These are phyloP conservation scores for Notarius lentiginosus DNA, from an alignment of 2,113 vertebrate species.

Conservation along the genomic window DNA sequence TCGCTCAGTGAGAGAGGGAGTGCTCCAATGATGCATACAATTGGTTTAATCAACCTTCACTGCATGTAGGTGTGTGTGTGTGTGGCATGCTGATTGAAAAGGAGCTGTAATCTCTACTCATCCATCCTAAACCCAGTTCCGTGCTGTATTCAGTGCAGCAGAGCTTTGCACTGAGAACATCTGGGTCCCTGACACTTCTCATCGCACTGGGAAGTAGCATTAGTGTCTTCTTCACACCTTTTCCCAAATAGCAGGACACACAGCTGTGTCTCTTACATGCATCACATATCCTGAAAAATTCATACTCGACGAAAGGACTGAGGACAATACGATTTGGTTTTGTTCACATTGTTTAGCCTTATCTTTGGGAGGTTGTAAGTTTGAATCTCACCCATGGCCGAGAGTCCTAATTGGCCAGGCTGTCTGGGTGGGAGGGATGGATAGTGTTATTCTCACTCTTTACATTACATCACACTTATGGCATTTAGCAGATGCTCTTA, in stretches of 20 bases:
- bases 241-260: neutral
- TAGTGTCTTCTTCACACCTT: slow-evolving; percentile 5
- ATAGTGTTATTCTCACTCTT: too few species aligned
- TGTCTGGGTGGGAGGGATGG: neutral
- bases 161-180: slow-evolving; percentile 58
- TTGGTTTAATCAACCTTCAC: slow-evolving; percentile 48
- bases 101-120: slow-evolving; percentile 32
- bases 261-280: neutral
- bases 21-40: slow-evolving; percentile 37
- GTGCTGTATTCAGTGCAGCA: slow-evolving; percentile 40
- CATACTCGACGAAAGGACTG: neutral
- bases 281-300: neutral
- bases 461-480: too few species aligned
- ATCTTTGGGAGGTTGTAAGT: neutral
- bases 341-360: neutral
- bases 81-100: slow-evolving; percentile 26
- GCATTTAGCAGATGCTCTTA: too few species aligned
- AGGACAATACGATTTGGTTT: too few species aligned
- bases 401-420: neutral
- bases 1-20: slow-evolving; percentile 54
- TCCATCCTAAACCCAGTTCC: slow-evolving; percentile 27
- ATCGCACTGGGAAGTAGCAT: slow-evolving; percentile 38
- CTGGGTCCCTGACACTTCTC: slow-evolving; percentile 48
- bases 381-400: neutral
- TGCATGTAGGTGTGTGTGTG: slow-evolving; percentile 16